These are phyloP conservation scores for Halocynthia roretzi DNA, from an alignment of 23 tunicate species.

Conservation along the genomic window DNA sequence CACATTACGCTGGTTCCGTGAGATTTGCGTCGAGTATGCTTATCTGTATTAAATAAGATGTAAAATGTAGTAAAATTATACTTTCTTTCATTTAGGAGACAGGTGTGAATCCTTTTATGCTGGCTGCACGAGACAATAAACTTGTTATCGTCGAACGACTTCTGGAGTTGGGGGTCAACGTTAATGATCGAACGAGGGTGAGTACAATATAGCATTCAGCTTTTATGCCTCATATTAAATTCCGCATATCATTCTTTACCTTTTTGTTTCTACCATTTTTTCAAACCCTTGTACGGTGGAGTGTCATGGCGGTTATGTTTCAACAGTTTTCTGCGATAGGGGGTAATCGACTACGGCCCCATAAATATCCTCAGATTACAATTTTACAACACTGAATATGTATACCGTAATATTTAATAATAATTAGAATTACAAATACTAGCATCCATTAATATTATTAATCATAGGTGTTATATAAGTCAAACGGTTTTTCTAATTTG, in stretches of 20 bases:
- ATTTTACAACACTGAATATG: no score
- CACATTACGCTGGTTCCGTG: no score
- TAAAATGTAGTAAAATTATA: background rate
- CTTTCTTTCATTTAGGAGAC: slow-evolving; percentile 47
- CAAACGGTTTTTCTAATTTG: no score
- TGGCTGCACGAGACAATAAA: slow-evolving; percentile 82
- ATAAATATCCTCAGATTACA: background rate
- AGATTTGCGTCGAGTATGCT: background rate
- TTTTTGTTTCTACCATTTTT: no score
- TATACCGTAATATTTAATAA: no score
- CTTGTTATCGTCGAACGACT: slow-evolving; percentile 67
- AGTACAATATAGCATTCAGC: background rate
- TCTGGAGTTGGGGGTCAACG: slow-evolving; percentile 79
- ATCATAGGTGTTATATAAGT: no score
- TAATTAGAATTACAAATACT: no score
- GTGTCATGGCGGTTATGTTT: background rate
- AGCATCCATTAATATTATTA: no score
- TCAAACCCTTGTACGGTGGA: no score
- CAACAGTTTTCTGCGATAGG: background rate
- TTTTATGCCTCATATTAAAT: background rate
- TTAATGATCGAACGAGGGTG: slow-evolving; percentile 75
- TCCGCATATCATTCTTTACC: background rate
- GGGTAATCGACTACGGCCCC: background rate
- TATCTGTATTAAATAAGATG: background rate
- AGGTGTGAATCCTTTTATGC: slow-evolving; percentile 75